These are phyloP conservation scores for Anadara kagoshimensis DNA, from an alignment of 1,140 invertebrate species.

Conservation along the genomic window DNA sequence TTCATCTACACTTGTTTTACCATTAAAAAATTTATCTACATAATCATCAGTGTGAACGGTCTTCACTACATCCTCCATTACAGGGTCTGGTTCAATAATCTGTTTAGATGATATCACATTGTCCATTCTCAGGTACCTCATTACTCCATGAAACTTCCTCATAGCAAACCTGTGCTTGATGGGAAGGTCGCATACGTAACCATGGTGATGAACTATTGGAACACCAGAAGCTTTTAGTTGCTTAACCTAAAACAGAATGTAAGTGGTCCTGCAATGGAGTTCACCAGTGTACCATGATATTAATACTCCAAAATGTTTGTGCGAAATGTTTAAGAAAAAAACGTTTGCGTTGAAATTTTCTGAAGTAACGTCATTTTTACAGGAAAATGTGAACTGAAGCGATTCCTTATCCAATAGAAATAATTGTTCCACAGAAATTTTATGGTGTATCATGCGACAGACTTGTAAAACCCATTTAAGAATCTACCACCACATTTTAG, in stretches of 20 bases:
- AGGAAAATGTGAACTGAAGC: no score
- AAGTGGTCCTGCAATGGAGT: no score
- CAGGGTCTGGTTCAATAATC: slow-evolving; percentile 55
- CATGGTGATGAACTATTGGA: slow-evolving; percentile 68
- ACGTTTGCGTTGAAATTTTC: no score
- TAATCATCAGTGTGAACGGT: slow-evolving; percentile 63
- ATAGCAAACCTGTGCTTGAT: slow-evolving; percentile 70
- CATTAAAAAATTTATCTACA: slow-evolving; percentile 67
- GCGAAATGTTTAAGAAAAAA: no score
- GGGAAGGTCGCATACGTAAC: slow-evolving; percentile 68
- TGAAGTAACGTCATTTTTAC: no score
- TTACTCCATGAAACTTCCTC: slow-evolving; percentile 68
- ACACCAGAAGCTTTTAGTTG: slow-evolving; percentile 46
- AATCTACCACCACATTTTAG: no score
- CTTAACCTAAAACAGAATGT: slow-evolving; percentile 43
- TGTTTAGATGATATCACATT: slow-evolving; percentile 63
- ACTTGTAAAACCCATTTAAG: no score
- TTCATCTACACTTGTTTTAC: slow-evolving; percentile 58
- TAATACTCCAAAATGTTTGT: no score
- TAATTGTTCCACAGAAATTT: no score
- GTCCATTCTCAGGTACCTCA: slow-evolving; percentile 59
- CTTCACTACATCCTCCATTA: slow-evolving; percentile 43
- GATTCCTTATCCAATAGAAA: no score
- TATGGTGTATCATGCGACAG: no score
- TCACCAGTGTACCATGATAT: no score